Base-by-base conservation (phyloP, 2,113 vertebrate species). In the Corythornis cristatus region DNA sequence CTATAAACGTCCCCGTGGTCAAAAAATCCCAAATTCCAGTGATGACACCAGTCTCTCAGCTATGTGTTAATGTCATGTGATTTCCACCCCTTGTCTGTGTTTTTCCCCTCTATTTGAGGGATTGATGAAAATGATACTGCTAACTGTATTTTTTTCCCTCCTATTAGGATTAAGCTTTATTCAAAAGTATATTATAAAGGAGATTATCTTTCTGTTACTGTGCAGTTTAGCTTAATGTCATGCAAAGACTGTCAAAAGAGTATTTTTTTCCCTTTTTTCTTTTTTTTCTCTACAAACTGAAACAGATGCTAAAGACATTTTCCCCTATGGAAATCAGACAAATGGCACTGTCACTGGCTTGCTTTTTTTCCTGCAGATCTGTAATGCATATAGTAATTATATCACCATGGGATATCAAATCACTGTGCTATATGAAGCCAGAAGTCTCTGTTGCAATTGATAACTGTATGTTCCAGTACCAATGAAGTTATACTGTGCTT, bases 231-330 rank as follows among this genome's bases (percentile, higher is more conserved):
- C 14, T 87, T 91, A 75, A 82, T 65, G 56, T 70, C 60, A 73
- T 50, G 16, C 50, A 83, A 68, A 58, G 42, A 62, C 12, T 87
- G 17, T 50, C 70, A 74, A 33, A 78, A 79, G 73, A 54, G 35
- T 13, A 16, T 60, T 62, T 9, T 5, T 1, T 8, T 2, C 3
- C 7, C 43, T 15, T 15, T 11, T 17, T n/a, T 20, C 23, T 23
- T 15, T 31, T 18, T 23, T 46, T 8, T 16, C 5, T 0, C n/a
- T 54, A 31, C 37, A 80, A 91, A 89, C 17, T 68, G 60, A 93
- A 92, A 87, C 35, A 95, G 93, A 94, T 91, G 79, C 29, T 35
- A 70, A 81, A 89, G 60, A 77, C 85, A 87, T 86, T 87, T 93
- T 83, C n/a, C 84, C 53, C 71, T 67, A 11, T 57, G 87, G 89